Evolutionary conservation across 1,140 invertebrate genomes (phyloP).

Genomic region (Semibalanus balanoides): DNA sequence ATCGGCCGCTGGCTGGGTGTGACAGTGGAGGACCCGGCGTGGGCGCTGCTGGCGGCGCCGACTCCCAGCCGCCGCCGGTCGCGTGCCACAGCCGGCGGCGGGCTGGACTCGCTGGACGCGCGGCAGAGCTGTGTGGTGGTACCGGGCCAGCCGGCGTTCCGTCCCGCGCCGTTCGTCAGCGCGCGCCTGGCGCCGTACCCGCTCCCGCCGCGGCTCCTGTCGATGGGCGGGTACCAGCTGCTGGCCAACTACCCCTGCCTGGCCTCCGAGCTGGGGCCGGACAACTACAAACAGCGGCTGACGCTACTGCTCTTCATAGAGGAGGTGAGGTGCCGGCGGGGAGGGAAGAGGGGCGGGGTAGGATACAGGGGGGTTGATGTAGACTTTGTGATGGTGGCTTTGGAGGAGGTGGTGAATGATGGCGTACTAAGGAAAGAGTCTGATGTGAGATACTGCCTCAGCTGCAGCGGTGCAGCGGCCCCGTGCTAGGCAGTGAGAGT

Average conservation of each 20-base stretch:
- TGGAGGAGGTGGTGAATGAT: no score
- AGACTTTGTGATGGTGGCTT: no score
- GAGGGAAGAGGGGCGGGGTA: no score
- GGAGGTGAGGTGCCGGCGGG: slow-evolving; percentile 25
- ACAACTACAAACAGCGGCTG: slow-evolving; percentile 37
- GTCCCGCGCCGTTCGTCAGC: slow-evolving; percentile 36
- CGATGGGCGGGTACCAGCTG: slow-evolving; percentile 23
- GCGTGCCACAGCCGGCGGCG: slow-evolving; percentile 16
- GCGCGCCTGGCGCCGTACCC: slow-evolving; percentile 24
- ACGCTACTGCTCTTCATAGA: slow-evolving; percentile 58
- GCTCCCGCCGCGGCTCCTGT: slow-evolving; percentile 24
- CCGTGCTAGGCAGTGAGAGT: no score
- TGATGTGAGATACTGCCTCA: no score
- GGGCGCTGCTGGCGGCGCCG: slow-evolving; percentile 16
- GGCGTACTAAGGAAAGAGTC: no score
- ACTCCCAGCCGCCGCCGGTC: slow-evolving; percentile 12
- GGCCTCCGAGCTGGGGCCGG: slow-evolving; percentile 12
- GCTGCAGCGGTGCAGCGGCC: no score
- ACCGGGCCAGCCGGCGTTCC: slow-evolving; percentile 31
- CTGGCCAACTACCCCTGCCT: slow-evolving; percentile 21
- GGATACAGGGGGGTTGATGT: no score
- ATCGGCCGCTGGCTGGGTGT: slow-evolving; percentile 40
- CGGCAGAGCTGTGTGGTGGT: slow-evolving; percentile 38
- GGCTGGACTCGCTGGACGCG: slow-evolving; percentile 14
- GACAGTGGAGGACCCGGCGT: slow-evolving; percentile 26